phyloP scores from a whole-genome alignment of 2,797 vertebrate species.

The Babyrousa celebensis region DNA sequence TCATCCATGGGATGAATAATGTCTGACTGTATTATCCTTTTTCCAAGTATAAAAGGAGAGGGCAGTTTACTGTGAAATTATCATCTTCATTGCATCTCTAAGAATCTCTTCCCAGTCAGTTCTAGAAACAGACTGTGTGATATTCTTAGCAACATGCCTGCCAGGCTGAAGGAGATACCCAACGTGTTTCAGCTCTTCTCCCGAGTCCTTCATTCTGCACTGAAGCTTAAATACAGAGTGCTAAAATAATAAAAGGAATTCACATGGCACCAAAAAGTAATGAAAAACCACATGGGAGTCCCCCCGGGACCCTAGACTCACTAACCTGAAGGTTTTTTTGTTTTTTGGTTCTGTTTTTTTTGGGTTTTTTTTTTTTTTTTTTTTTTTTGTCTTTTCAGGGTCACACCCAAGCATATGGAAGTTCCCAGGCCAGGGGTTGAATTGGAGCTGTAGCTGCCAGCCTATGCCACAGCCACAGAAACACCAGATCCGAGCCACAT shows the following conservation, averaged over 20 bases:
- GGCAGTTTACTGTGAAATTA: neutral
- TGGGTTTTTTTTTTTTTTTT: too few relatives aligned
- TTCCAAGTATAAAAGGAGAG: neutral
- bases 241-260: conserved; percentile 1
- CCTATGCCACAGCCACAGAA: too few relatives aligned
- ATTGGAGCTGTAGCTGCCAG: too few relatives aligned
- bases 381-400: too few relatives aligned
- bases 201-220: neutral
- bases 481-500: too few relatives aligned
- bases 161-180: neutral
- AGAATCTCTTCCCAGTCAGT: neutral
- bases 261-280: neutral
- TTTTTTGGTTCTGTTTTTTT: too few relatives aligned
- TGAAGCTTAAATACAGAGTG: conserved; percentile 5
- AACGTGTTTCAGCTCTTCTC: neutral
- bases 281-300: neutral
- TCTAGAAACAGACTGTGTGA: conserved; percentile 30
- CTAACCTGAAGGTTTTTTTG: neutral
- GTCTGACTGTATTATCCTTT: neutral
- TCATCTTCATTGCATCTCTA: conserved; percentile 2
- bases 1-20: conserved; percentile 26
- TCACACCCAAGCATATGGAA: too few relatives aligned
- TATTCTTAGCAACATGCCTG: neutral
- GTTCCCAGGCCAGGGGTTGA: too few relatives aligned
- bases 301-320: neutral